A percentile compares a stretch with the other conserved stretches of the same genome.
Evolutionary conservation across 2,888 invertebrate species (phyloP).

Genomic region (Caenorhabditis parvicauda): DNA sequence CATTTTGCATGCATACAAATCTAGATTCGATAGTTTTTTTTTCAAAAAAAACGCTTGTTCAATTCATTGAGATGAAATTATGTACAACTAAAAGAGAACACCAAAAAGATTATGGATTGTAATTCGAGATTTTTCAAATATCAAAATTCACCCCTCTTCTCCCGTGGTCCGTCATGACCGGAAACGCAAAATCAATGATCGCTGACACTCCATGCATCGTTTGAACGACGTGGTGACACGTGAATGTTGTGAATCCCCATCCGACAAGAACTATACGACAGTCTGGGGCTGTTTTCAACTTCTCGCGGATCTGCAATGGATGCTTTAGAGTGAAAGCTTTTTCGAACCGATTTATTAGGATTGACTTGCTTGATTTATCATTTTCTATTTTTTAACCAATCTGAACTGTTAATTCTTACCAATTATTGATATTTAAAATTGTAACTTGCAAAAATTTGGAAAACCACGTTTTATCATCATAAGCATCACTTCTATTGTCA

Average conservation of each 20-base stretch:
- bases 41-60: too few species aligned
- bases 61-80: background rate
- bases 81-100: background rate
- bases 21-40: too few species aligned
- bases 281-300: conserved; percentile 8
- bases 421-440: too few species aligned
- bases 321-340: too few species aligned
- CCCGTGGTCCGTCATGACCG: conserved; percentile 33
- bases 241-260: conserved; percentile 41
- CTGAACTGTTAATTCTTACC: too few species aligned
- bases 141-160: conserved; percentile 40
- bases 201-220: conserved; percentile 44
- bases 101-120: background rate
- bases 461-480: too few species aligned
- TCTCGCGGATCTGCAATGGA: conserved; percentile 14
- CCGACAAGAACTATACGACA: conserved; percentile 52
- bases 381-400: too few species aligned
- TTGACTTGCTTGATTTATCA: too few species aligned
- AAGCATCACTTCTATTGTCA: background rate
- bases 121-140: conserved; percentile 1
- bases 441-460: too few species aligned
- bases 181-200: conserved; percentile 53
- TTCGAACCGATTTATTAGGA: too few species aligned
- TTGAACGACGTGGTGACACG: conserved; percentile 40
- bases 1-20: too few species aligned